Conservation (phyloP, 2,113 vertebrate species). For the Corydoras sp. region DNA sequence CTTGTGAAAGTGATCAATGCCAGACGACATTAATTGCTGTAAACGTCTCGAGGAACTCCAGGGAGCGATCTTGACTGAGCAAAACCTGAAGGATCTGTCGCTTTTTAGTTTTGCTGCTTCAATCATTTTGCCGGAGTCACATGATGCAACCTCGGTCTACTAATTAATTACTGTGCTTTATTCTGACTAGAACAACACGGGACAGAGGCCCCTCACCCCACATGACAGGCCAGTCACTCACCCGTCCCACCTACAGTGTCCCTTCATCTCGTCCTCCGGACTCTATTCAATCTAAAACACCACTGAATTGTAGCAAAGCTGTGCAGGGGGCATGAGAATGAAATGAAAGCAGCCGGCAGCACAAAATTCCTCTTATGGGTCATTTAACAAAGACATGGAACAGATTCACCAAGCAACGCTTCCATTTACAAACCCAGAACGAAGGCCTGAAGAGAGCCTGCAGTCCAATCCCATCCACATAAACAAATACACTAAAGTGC, state of each 20-base stretch:
- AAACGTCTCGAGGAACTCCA: no score
- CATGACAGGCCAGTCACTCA: conserved; percentile 13
- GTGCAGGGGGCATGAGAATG: conserved; percentile 13
- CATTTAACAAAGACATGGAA: conserved; percentile 5
- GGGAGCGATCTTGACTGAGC: no score
- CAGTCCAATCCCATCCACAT: conserved; percentile 4
- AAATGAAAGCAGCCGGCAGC: not conserved
- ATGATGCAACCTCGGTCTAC: no score
- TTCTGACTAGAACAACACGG: conserved; percentile 3
- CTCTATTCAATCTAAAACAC: conserved; percentile 14
- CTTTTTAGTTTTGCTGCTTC: no score
- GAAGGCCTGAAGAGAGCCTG: not conserved
- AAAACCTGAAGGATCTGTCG: no score
- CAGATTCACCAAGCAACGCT: conserved; percentile 17
- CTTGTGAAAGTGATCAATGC: no score
- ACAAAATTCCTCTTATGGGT: conserved; percentile 1
- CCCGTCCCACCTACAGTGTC: conserved; percentile 21
- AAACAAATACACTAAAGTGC: no score
- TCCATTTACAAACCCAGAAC: conserved; percentile 5
- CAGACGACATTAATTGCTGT: no score
- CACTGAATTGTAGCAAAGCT: not conserved
- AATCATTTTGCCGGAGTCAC: no score
- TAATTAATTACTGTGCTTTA: no score
- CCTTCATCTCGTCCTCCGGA: conserved; percentile 36
- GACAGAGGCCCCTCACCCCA: conserved; percentile 20